Percentiles rank a stretch among this genome's conserved stretches.
Evolutionary conservation across 2,113 vertebrate genomes (phyloP).

Genomic region (Mastomys natalensis): DNA sequence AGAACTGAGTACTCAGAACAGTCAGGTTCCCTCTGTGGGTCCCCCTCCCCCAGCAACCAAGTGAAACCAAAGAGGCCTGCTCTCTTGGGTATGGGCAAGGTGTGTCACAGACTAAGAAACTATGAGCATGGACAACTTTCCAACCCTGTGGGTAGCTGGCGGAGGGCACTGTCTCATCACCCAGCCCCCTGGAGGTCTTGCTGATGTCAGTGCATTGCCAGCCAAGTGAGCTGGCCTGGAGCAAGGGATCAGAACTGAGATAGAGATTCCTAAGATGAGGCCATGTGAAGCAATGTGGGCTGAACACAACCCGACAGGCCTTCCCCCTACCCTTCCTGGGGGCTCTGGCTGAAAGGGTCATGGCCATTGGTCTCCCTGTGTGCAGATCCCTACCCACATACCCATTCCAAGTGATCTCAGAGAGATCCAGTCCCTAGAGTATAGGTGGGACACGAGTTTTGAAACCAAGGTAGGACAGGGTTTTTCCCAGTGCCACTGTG

Average conservation of each 20-base stretch:
- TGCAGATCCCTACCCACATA: not conserved
- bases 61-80: not conserved
- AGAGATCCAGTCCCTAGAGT: not conserved
- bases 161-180: not conserved
- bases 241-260: slow-evolving; percentile 21
- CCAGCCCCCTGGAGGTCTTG: not conserved
- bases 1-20: not conserved
- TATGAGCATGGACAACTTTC: not conserved
- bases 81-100: not conserved
- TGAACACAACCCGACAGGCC: not conserved
- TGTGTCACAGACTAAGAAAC: not conserved
- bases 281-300: not conserved
- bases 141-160: not conserved
- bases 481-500: not conserved
- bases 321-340: not conserved
- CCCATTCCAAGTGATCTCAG: not conserved
- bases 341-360: not conserved
- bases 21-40: not conserved
- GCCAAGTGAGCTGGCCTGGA: slow-evolving; percentile 10
- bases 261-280: not conserved
- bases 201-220: slow-evolving; percentile 46
- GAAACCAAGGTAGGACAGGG: not conserved
- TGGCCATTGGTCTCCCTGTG: not conserved
- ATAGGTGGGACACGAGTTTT: not conserved
- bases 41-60: not conserved